Conservation (phyloP, 2,888 invertebrate species). For the Aleiodes testaceus region DNA sequence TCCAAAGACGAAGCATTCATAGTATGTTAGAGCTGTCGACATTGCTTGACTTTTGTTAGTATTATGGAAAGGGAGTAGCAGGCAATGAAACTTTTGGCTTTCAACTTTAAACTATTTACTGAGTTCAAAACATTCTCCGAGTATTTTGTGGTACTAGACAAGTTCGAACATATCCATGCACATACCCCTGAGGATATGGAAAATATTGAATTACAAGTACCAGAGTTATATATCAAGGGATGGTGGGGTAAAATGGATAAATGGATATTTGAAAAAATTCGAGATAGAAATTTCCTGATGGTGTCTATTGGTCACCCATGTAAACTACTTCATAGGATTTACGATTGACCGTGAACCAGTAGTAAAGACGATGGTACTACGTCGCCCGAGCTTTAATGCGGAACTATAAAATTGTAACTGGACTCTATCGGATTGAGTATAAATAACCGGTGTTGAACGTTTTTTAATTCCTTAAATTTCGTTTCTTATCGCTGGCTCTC, state of each 20-base stretch:
- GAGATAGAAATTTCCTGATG: no score
- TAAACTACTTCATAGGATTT: conserved; percentile 40
- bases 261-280: no score
- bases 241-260: no score
- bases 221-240: no score
- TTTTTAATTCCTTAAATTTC: conserved; percentile 45
- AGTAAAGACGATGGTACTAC: conserved; percentile 64
- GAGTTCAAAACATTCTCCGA: conserved; percentile 23
- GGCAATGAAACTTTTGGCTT: conserved; percentile 14
- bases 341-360: conserved; percentile 50
- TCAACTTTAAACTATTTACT: conserved; percentile 19
- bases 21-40: conserved; percentile 25
- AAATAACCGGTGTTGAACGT: conserved; percentile 55
- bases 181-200: background rate
- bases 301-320: no score
- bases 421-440: conserved; percentile 58
- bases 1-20: background rate
- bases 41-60: conserved; percentile 20
- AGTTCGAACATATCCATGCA: background rate
- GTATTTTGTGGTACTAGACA: conserved; percentile 5
- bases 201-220: no score
- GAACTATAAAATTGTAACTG: conserved; percentile 67
- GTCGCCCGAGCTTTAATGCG: conserved; percentile 57
- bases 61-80: background rate
- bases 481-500: conserved; percentile 25